phyloP scores from a whole-genome alignment of 2,113 vertebrate species.

The Hippocampus zosterae region DNA sequence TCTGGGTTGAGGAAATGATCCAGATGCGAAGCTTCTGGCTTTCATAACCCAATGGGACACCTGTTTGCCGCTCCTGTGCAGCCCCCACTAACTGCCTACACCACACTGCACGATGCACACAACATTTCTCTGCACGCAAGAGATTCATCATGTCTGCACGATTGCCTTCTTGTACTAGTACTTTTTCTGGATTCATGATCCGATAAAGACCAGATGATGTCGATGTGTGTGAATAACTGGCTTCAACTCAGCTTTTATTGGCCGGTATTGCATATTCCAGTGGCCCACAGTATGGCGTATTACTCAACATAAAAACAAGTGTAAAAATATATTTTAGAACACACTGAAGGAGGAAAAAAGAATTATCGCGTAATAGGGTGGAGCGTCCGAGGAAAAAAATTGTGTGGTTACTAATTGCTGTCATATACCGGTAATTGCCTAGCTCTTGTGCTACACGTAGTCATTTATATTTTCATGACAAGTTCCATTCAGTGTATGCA shows the following conservation, averaged over 20 bases:
- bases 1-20: conserved; percentile 63
- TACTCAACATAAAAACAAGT: too few species aligned
- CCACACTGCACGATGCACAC: background rate
- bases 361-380: too few species aligned
- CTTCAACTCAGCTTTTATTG: background rate
- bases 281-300: too few species aligned
- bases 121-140: conserved; percentile 11
- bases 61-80: conserved; percentile 53
- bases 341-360: too few species aligned
- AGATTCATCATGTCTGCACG: conserved; percentile 1
- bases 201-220: conserved; percentile 10
- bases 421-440: too few species aligned
- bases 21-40: conserved; percentile 63
- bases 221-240: background rate
- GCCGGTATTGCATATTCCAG: background rate
- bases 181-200: background rate
- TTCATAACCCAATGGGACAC: conserved; percentile 61
- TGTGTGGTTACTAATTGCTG: too few species aligned
- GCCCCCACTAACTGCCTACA: conserved; percentile 31
- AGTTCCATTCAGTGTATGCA: too few species aligned
- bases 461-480: too few species aligned
- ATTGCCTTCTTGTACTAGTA: conserved; percentile 9
- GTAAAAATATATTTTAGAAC: too few species aligned
- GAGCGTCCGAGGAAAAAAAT: too few species aligned
- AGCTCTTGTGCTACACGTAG: too few species aligned